These are phyloP conservation scores for Caenorhabditis sp. DNA, from an alignment of 2,888 invertebrate genomes.

Conservation along the genomic window DNA sequence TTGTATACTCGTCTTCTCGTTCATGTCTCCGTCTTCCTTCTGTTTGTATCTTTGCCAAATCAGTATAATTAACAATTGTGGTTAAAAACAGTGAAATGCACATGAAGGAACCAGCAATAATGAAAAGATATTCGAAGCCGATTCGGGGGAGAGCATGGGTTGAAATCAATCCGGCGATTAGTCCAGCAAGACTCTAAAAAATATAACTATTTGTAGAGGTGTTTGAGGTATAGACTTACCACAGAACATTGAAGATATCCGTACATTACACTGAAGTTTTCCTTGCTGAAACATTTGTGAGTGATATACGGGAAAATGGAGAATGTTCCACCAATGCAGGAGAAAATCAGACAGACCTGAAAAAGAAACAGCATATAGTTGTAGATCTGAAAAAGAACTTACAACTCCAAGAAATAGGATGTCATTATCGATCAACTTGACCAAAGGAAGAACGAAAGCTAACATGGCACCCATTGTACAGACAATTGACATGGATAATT, in stretches of 20 bases:
- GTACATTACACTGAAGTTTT: conserved; percentile 66
- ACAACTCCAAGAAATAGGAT: conserved; percentile 49
- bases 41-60: conserved; percentile 26
- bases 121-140: conserved; percentile 61
- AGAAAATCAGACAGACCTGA: conserved; percentile 64
- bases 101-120: conserved; percentile 56
- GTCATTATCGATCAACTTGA: conserved; percentile 47
- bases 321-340: conserved; percentile 66
- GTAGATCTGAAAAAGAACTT: conserved; percentile 1
- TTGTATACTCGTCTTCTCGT: neutral
- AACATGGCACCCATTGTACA: conserved; percentile 60
- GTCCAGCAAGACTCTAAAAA: conserved; percentile 60
- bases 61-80: conserved; percentile 50
- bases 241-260: conserved; percentile 62
- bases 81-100: conserved; percentile 56
- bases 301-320: conserved; percentile 65
- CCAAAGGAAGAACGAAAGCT: conserved; percentile 57
- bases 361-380: too few species aligned
- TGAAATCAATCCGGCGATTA: conserved; percentile 62
- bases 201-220: too few species aligned
- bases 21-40: neutral
- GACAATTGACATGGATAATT: conserved; percentile 63
- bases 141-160: conserved; percentile 55
- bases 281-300: conserved; percentile 62
- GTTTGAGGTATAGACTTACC: conserved; percentile 45